Evolutionary conservation across 2,797 vertebrate genomes (phyloP), one percentile per base, ranked within the genome.

Genomic region (Malacoraja senta): DNA sequence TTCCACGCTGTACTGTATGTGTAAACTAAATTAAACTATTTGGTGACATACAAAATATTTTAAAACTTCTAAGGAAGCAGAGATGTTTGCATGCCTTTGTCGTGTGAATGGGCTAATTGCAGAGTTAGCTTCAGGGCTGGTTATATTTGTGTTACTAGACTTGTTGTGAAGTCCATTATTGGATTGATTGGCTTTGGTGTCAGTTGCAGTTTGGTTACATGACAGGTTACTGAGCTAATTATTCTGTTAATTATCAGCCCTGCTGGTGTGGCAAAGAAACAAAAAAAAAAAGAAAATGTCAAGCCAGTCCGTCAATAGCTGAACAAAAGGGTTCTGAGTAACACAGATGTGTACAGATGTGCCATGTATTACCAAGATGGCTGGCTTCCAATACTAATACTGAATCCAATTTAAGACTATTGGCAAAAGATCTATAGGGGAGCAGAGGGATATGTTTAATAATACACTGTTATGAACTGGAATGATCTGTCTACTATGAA

Each of bases 321-420:
- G 38, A 81, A 86, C 58, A 17, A n/a, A 24, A 65, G 61, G 29
- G 8, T 65, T 21, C 15, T 88, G 84, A 65, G 84, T 63, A n/a
- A 35, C n/a, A 15, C n/a, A 65, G 61, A 35, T 79, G 32, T 32
- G 10, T 32, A 79, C 32, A 35, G 32, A 19, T 65, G 84, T 65
- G 61, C 8, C 1, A 17, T 32, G 61, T 88, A 32, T 88, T 88
- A 65, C 1, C 29, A 8, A 32, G 61, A 24, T 21, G 15, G 29
- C 29, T 13, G 15, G 83, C n/a, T 65, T 65, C 65, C 63, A 88
- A 17, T 65, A 88, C 13, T 1, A 65, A 19, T 65, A 65, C 63
- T 88, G 84, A 65, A 63, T 84, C 81, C 53, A 84, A 58, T 84
- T 63, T 84, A 84, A 29, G 53, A 84, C 10, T 63, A 84, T 61